phyloP scores from a whole-genome alignment of 2,113 vertebrate species.

The Sclerurus mexicanus region DNA sequence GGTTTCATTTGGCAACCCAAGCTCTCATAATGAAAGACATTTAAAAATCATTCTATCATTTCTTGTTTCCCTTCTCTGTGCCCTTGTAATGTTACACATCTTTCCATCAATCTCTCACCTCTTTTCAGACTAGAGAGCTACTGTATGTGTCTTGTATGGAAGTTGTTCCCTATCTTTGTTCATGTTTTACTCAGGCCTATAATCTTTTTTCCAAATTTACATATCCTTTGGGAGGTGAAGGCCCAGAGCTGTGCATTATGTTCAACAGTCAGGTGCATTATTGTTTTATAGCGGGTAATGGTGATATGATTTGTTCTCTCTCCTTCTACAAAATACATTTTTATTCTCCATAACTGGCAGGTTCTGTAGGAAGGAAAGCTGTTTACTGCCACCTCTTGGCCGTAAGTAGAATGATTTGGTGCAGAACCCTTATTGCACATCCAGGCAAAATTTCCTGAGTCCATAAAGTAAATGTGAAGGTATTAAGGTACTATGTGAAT shows the following conservation, averaged over 20 bases:
- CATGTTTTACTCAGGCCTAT: not conserved
- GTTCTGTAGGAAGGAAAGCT: not conserved
- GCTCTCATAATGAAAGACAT: not conserved
- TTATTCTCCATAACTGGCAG: not conserved
- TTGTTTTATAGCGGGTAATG: not conserved
- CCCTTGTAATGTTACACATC: not conserved
- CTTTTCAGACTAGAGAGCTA: not conserved
- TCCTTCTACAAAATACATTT: not conserved
- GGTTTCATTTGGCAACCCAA: not conserved
- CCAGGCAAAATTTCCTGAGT: not conserved
- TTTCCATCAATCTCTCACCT: not conserved
- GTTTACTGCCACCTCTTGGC: constrained; percentile 18
- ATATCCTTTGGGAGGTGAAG: not conserved
- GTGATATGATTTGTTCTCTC: not conserved
- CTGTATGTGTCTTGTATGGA: not conserved
- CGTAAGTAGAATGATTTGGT: not conserved
- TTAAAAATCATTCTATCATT: not conserved
- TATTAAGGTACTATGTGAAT: accelerated
- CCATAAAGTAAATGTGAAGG: not conserved
- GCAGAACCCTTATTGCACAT: not conserved
- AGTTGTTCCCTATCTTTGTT: not conserved
- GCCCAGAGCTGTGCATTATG: not conserved
- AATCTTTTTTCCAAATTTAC: not conserved
- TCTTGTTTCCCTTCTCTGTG: not conserved
- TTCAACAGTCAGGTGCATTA: not conserved